phyloP scores from a whole-genome alignment of 64 coral and sea anemone genomes.

The Porites lutea region DNA sequence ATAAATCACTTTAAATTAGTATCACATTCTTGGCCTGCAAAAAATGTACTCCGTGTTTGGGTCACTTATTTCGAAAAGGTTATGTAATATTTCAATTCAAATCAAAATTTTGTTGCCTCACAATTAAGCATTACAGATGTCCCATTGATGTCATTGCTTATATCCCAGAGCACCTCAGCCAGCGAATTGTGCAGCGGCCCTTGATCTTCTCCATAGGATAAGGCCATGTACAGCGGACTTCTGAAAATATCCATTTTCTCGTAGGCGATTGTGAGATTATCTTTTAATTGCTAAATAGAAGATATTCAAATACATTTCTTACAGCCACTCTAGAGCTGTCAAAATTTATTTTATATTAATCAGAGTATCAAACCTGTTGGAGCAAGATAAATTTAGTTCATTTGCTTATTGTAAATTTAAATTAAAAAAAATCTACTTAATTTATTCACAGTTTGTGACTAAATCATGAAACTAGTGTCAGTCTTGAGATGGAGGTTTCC shows the following conservation, averaged over 20 bases:
- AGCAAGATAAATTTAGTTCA: no score
- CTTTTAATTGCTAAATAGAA: background rate
- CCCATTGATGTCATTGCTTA: slow-evolving; percentile 1
- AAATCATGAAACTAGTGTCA: no score
- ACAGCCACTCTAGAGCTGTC: background rate
- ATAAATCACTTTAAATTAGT: no score
- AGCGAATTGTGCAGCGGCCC: background rate
- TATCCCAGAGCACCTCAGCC: background rate
- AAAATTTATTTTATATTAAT: background rate
- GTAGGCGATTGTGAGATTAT: background rate
- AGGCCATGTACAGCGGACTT: slow-evolving; percentile 18
- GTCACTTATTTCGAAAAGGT: background rate
- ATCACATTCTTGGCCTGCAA: no score
- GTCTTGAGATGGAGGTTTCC: background rate
- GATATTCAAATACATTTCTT: no score
- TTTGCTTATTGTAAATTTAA: no score
- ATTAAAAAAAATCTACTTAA: no score
- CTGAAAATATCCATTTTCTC: background rate
- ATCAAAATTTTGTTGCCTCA: background rate
- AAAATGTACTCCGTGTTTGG: background rate
- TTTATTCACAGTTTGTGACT: background rate
- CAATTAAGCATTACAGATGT: background rate
- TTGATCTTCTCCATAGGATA: slow-evolving; percentile 17
- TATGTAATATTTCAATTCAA: no score
- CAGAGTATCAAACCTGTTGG: no score